Evolutionary conservation across 2,797 vertebrate species (phyloP), one percentile per base, ranked within the genome.

Genomic region (Clarias fuscus): DNA sequence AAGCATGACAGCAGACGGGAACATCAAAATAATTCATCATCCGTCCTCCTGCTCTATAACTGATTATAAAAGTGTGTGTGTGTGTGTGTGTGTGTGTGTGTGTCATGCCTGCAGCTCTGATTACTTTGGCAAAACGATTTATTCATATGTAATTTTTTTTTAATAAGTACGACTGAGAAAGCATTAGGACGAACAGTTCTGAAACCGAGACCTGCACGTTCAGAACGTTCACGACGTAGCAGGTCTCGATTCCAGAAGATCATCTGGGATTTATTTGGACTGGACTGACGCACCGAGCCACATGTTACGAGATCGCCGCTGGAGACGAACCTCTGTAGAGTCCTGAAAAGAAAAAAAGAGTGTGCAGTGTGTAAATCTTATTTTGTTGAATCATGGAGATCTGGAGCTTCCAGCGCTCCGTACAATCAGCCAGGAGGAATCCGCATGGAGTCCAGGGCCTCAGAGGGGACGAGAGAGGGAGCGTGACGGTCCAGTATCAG

Each of bases 201-300:
- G 27, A 77, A 37, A 59, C 33, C 6, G 61, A 27, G 64, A 24
- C 7, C 82, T 71, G 27, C 17, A 75, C 40, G 24, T 70, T 64
- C 71, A 76, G n/a, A 61, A 80, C 24, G 7, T 62, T 15, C 33
- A 18, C 18, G 18, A 53, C 37, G 48, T 84, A 68, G 75, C 56
- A 84, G 62, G 56, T 77, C 62, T 18, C 22, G 64, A 33, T 83
- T 71, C 75, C 80, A 56, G 5, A 27, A 40, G 61, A 48, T 82
- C 59, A 81, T 84, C 70, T 85, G 83, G 84, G 70, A 89, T 65
- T 83, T 17, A 82, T 88, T 87, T 84, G 14, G 17, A 27, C 76
- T 82, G 67, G 17, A 18, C 30, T 30, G 33, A 37, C 1, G 1
- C 20, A 80, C 10, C 37, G 13, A 71, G 68, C 27, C 85, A 71